Base-by-base conservation (phyloP, 2,888 invertebrate genomes). In the Camponotus fellah region DNA sequence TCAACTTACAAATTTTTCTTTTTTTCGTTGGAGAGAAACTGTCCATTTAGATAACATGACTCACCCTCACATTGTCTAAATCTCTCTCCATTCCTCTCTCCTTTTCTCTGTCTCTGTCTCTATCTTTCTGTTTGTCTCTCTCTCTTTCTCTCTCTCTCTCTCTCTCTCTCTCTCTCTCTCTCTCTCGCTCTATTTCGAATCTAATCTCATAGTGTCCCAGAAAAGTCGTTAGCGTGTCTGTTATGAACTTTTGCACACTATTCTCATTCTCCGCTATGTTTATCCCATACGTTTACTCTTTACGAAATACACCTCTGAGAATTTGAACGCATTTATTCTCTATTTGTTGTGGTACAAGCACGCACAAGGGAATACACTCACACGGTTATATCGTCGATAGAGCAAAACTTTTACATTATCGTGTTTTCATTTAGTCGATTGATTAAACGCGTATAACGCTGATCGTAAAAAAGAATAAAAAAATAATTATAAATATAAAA, bases 221-320 rank as follows among this genome's bases (percentile, higher is more conserved):
- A 77, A 72, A 85, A 83, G 79, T 86, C 81, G 82, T 89, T 87
- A 85, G 80, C 65, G 69, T 17, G 58, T 71, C 12, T 65, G 74
- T 69, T 83, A 81, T 69, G 46, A 72, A 89, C 79, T 74, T 86
- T 81, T 76, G 53, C 46, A 65, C 53, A 64, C 34, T 81, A 64
- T 64, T 53, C 58, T 56, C 53, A 60, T 83, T 77, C 72, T 79
- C 76, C 34, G 66, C 71, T 58, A 32, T 32, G 17, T 37, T 49
- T 37, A 56, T 64, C 26, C 66, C n/a, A 6, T 53, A 21, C 53
- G 60, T 40, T 84, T 76, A 66, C 49, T 21, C 12, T 43, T 80
- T 53, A 37, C 64, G n/a, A 66, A 82, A 75, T 60, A 66, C n/a
- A 65, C 26, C n/a, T 40, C n/a, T 37, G 26, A 62, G 64, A 64